Conservation (phyloP, 2,113 vertebrate genomes). For the western clawed frog (Xenopus tropicalis) region DNA sequence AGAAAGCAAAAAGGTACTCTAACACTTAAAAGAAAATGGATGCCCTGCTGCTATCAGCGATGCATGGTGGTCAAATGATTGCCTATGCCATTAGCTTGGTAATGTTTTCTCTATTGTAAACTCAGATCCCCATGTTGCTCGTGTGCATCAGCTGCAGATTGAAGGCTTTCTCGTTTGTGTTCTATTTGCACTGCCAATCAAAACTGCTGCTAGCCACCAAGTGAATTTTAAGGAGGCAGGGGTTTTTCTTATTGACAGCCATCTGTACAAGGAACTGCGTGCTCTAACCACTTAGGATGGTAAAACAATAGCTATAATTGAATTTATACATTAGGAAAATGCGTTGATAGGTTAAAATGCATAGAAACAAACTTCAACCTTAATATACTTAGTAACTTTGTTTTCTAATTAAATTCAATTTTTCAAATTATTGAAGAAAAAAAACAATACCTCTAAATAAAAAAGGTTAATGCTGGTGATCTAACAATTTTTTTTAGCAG, state of each 20-base stretch:
- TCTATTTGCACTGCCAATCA: conserved; percentile 70
- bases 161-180: conserved; percentile 68
- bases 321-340: too few relatives aligned
- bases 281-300: conserved; percentile 47
- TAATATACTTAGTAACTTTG: too few relatives aligned
- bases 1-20: conserved; percentile 71
- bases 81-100: conserved; percentile 71
- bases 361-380: too few relatives aligned
- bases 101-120: conserved; percentile 68
- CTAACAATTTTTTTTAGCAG: too few relatives aligned
- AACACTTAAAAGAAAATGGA: conserved; percentile 68
- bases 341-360: too few relatives aligned
- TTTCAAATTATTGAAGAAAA: too few relatives aligned
- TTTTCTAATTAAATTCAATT: too few relatives aligned
- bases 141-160: conserved; percentile 68
- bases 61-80: conserved; percentile 66
- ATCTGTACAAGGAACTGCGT: conserved; percentile 48
- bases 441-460: too few relatives aligned
- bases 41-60: conserved; percentile 68
- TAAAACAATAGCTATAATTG: too few relatives aligned
- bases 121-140: conserved; percentile 55
- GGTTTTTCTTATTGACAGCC: conserved; percentile 59
- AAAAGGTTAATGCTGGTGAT: too few relatives aligned
- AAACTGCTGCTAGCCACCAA: conserved; percentile 53
- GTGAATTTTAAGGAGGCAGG: conserved; percentile 58